Base-by-base conservation (phyloP, 2,888 invertebrate species). In the Lycaena phlaeas region DNA sequence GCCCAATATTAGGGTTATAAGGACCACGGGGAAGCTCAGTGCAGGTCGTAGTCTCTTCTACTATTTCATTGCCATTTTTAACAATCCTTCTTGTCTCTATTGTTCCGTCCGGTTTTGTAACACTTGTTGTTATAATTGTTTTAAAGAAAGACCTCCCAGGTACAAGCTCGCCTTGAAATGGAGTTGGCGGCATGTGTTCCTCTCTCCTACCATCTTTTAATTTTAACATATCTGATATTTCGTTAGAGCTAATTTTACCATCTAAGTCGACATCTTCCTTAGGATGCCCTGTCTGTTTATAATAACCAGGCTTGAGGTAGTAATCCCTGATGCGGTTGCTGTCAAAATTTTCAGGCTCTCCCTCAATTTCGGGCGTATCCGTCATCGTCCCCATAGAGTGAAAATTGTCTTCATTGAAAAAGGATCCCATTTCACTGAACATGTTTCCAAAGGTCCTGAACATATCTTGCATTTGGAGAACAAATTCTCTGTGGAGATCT, bases 281-380 rank as follows among this genome's bases (percentile, higher is more conserved):
- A 0, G 49, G 56, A 6, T 64, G 51, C 14, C 69, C 62, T 27
- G 51, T 48, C 41, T 56, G 50, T 34, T 57, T 64, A 34, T 71
- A 71, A 49, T 68, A 78, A 28, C 78, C 81, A 1, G 82, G 81
- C 48, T 82, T 81, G n/a, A 84, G 52, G 47, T 82, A 84, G 43
- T 74, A 76, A 44, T 81, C 74, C 43, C 82, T 61, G 14, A 84
- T 65, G 40, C 52, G 71, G 40, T 64, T 65, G 42, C 60, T 66
- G 27, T 64, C 54, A 39, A 53, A 61, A 36, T 61, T 53, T 6
- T 73, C 70, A 0, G 61, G 40, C 11, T 54, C 49, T 22, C 34
- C 36, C 10, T 51, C 44, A 4, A 36, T 12, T n/a, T 27, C 14
- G 9, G 51, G 48, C 7, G 44, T 36, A 14, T 51, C 46, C 4